Percentiles rank a stretch among this genome's conserved stretches.
Conservation (phyloP, 2,113 vertebrate species). For the Megaleporinus macrocephalus region DNA sequence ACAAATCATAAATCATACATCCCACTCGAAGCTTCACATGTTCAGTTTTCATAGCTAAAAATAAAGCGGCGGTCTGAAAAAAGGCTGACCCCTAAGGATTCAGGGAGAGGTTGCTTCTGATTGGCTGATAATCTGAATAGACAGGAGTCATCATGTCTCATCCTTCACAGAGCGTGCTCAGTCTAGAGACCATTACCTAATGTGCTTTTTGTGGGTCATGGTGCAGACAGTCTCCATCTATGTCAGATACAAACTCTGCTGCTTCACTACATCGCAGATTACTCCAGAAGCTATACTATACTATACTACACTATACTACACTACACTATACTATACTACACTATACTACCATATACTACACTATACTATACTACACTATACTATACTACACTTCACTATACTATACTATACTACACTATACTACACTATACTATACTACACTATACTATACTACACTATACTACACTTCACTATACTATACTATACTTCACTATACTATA, state of each 20-base stretch:
- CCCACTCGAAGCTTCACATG: background rate
- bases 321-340: no score
- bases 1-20: no score
- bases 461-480: no score
- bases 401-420: no score
- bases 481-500: no score
- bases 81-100: background rate
- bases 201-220: conserved; percentile 66
- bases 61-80: background rate
- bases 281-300: no score
- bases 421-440: no score
- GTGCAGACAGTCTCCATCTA: conserved; percentile 45
- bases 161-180: conserved; percentile 66
- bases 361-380: no score
- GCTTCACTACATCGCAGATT: background rate
- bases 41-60: conserved; percentile 21
- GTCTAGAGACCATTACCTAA: conserved; percentile 66
- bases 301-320: no score
- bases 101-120: conserved; percentile 14
- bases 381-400: no score
- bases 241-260: background rate
- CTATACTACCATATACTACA: no score
- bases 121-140: conserved; percentile 54
- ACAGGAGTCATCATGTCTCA: conserved; percentile 13
- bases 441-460: no score